A percentile compares a stretch with the other conserved stretches of the same genome.
Evolutionary conservation across 2,888 invertebrate species (phyloP).

Genomic region (Sinotaia quadrata): DNA sequence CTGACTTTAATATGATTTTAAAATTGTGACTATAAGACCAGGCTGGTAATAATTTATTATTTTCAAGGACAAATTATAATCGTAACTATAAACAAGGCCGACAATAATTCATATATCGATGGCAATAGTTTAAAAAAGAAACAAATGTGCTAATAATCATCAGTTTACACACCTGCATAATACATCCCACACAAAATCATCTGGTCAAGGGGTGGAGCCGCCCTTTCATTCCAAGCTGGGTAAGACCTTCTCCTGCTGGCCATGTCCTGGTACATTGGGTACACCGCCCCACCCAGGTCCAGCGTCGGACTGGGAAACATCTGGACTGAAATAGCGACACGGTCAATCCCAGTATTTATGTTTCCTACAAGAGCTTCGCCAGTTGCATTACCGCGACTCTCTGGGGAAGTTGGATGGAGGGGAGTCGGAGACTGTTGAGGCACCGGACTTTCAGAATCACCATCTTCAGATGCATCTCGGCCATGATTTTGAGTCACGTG

Average conservation of each 20-base stretch:
- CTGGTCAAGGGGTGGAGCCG: slow-evolving; percentile 15
- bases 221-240: slow-evolving; percentile 7
- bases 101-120: too few relatives aligned
- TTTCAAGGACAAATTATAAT: too few relatives aligned
- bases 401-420: not conserved
- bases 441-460: not conserved
- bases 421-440: not conserved
- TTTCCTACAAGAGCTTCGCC: not conserved
- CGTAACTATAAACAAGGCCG: too few relatives aligned
- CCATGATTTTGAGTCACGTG: not conserved
- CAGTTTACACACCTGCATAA: slow-evolving; percentile 19
- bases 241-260: slow-evolving; percentile 15
- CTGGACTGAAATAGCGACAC: not conserved
- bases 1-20: too few relatives aligned
- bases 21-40: too few relatives aligned
- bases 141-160: too few relatives aligned
- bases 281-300: slow-evolving; percentile 24
- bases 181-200: slow-evolving; percentile 17
- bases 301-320: slow-evolving; percentile 11
- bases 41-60: too few relatives aligned
- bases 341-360: not conserved
- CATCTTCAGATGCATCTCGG: not conserved
- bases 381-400: not conserved
- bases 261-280: slow-evolving; percentile 27
- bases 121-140: too few relatives aligned